Percentiles rank a stretch among this genome's conserved stretches.
Conservation (phyloP, 2,113 vertebrate genomes). For the Stercorarius parasiticus region DNA sequence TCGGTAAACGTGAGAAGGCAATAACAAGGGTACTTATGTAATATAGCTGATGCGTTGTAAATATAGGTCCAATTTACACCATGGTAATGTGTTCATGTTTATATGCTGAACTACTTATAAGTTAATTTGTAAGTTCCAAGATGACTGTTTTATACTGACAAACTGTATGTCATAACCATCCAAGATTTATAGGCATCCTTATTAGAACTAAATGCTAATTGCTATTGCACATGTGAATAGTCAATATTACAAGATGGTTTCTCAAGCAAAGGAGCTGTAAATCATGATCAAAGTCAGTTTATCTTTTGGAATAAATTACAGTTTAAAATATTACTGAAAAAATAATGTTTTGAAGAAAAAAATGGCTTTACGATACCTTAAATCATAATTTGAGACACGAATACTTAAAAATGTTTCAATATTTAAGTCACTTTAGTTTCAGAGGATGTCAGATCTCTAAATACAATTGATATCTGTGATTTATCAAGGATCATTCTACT, state of each 20-base stretch:
- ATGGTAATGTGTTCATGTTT: background rate
- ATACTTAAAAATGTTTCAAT: background rate
- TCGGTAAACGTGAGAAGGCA: background rate
- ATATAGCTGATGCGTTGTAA: background rate
- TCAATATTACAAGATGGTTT: background rate
- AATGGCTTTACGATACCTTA: background rate
- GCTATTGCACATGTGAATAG: background rate
- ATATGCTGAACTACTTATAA: background rate
- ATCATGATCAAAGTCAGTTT: background rate
- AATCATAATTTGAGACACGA: background rate
- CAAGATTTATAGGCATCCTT: background rate
- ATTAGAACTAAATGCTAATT: background rate
- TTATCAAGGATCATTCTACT: background rate
- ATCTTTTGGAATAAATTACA: background rate
- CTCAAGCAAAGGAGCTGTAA: background rate
- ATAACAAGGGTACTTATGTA: background rate
- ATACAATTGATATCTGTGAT: background rate
- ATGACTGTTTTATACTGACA: background rate
- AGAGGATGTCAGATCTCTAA: background rate
- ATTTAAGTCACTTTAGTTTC: background rate
- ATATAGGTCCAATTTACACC: background rate
- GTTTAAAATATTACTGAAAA: background rate
- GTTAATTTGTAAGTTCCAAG: background rate
- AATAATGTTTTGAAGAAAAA: background rate
- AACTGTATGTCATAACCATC: background rate